Evolutionary conservation across 2,888 invertebrate genomes (phyloP).

Genomic region (Drosophila nr. fundita): DNA sequence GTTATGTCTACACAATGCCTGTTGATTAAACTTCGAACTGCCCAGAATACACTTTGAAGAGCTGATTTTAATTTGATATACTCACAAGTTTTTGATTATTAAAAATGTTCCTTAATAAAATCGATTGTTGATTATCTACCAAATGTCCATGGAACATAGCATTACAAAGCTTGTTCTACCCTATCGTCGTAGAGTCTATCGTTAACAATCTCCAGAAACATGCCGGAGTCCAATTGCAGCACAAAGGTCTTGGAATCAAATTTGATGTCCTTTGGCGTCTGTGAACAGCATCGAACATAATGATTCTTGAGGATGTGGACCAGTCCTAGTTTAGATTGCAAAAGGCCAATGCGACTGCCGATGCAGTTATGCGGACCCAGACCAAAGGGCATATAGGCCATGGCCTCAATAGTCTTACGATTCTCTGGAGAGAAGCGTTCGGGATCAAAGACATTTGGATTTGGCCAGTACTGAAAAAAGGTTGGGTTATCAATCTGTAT

Average conservation of each 20-base stretch:
- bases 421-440: constrained; percentile 82
- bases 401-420: constrained; percentile 67
- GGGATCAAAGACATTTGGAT: constrained; percentile 83
- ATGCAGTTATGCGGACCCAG: constrained; percentile 83
- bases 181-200: constrained; percentile 73
- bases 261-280: constrained; percentile 64
- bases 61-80: neutral
- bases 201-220: constrained; percentile 76
- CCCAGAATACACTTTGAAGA: neutral
- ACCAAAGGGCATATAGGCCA: constrained; percentile 82
- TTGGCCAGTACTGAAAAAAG: constrained; percentile 76
- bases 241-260: constrained; percentile 81
- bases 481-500: no score
- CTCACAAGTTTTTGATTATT: neutral
- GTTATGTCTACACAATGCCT: neutral
- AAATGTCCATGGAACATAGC: neutral
- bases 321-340: constrained; percentile 82
- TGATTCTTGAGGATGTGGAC: constrained; percentile 82
- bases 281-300: constrained; percentile 66
- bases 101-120: neutral
- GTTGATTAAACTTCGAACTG: neutral
- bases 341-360: constrained; percentile 82
- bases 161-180: neutral
- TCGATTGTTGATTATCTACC: neutral
- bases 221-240: constrained; percentile 70